Conservation (phyloP, 2,113 vertebrate species). For the Erythrocercus mccallii region DNA sequence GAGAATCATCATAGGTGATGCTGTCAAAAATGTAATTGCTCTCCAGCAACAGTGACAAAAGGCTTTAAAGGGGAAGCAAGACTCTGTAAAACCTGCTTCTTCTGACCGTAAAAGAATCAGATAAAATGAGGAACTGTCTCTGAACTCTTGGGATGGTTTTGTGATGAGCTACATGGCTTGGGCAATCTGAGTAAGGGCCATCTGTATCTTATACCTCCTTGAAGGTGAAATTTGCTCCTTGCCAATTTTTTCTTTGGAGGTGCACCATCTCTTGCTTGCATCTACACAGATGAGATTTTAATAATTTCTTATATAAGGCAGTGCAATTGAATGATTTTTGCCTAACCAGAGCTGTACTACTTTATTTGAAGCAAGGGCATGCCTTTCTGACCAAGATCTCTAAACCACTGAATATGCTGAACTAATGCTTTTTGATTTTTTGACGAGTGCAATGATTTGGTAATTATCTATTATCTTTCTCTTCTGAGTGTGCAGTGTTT, state of each 20-base stretch:
- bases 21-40: not conserved
- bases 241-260: not conserved
- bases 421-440: not conserved
- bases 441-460: not conserved
- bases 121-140: not conserved
- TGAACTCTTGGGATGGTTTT: not conserved
- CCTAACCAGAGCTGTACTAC: not conserved
- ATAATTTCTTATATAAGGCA: not conserved
- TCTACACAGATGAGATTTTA: not conserved
- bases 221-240: not conserved
- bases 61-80: not conserved
- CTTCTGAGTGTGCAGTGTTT: not conserved
- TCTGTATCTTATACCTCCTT: not conserved
- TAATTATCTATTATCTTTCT: not conserved
- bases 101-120: not conserved
- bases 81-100: not conserved
- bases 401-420: accelerated
- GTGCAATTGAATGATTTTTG: not conserved
- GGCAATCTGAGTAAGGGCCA: not conserved
- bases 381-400: not conserved
- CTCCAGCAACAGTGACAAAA: not conserved
- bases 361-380: not conserved
- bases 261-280: not conserved
- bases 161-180: not conserved
- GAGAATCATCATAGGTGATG: not conserved